Evolutionary conservation across 2,888 invertebrate species (phyloP), one percentile per base, ranked within the genome.

Genomic region (Ptychoptera contaminata): DNA sequence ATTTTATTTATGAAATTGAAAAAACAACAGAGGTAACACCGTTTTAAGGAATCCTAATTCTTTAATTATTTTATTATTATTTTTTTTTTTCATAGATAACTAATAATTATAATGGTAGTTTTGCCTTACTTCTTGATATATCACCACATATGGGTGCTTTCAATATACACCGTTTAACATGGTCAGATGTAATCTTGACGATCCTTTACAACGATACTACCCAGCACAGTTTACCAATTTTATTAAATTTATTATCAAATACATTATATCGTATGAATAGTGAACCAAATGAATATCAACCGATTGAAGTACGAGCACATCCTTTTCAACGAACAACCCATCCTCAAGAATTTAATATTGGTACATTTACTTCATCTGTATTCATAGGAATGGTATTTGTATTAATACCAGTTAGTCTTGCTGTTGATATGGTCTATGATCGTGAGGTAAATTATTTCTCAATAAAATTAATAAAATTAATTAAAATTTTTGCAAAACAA

Each of bases 371-470:
- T 2, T 77, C 82, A n/a, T 75, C 82, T 2, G 69, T 83, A 2
- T 76, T 85, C 50, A 75, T 88, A 57, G 87, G 85, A 39, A 79
- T 86, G 76, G 80, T 82, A 47, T 83, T 87, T 55, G 78, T 82
- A 1, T 62, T 84, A 45, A 76, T 86, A 12, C 82, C 86, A 0
- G 78, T 83, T 29, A 81, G 79, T 29, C 67, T 87, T 54, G 83
- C 82, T 1, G 76, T 83, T 7, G 83, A 84, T 53, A 77, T 86
- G 63, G 86, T 88, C 1, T 78, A 82, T 57, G 88, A 88, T 62
- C 70, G 86, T 59, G 84, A 87, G 85, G 79, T 79, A 46, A n/a
- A n/a, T n/a, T n/a, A n/a, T n/a, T n/a, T n/a, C n/a, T 23, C 4
- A 23, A 23, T 5, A 23, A 23, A 23, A 23, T 5, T 5, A 23